Conservation (phyloP, 2,797 vertebrate genomes). For the Epinephelus malabaricus region DNA sequence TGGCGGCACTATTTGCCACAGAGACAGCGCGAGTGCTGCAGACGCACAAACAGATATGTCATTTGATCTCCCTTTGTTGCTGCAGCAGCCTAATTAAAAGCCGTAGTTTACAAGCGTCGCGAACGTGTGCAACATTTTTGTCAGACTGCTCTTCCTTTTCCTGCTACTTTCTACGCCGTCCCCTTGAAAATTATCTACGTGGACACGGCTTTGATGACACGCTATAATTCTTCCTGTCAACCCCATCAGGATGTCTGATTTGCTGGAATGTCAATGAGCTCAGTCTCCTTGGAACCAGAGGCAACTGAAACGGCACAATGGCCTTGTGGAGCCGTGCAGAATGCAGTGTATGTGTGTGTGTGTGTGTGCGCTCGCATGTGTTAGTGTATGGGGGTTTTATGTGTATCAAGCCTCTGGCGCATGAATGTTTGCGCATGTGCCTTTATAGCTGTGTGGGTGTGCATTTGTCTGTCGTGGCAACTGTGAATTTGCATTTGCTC, state of each 20-base stretch:
- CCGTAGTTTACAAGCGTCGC: constrained; percentile 36
- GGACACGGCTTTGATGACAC: constrained; percentile 68
- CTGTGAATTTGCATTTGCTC: constrained; percentile 50
- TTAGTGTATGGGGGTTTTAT: constrained; percentile 33
- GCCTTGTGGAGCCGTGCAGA: constrained; percentile 60
- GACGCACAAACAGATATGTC: constrained; percentile 21
- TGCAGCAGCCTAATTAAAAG: constrained; percentile 55
- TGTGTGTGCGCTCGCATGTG: constrained; percentile 22
- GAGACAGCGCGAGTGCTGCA: neutral
- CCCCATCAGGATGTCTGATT: constrained; percentile 74
- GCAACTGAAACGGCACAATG: constrained; percentile 60
- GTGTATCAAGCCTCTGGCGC: constrained; percentile 38
- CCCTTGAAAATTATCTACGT: constrained; percentile 61
- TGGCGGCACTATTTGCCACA: neutral
- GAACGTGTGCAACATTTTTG: constrained; percentile 49
- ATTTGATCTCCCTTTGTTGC: constrained; percentile 28
- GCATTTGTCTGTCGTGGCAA: constrained; percentile 23
- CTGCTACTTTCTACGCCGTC: constrained; percentile 45
- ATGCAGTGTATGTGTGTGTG: constrained; percentile 35
- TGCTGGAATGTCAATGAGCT: constrained; percentile 81
- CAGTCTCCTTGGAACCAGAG: constrained; percentile 76
- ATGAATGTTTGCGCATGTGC: constrained; percentile 48
- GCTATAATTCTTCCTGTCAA: constrained; percentile 81
- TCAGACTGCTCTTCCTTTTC: constrained; percentile 52
- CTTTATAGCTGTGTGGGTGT: constrained; percentile 41